Conservation (phyloP, 2,888 invertebrate species). For the Meandrusa payeni region DNA sequence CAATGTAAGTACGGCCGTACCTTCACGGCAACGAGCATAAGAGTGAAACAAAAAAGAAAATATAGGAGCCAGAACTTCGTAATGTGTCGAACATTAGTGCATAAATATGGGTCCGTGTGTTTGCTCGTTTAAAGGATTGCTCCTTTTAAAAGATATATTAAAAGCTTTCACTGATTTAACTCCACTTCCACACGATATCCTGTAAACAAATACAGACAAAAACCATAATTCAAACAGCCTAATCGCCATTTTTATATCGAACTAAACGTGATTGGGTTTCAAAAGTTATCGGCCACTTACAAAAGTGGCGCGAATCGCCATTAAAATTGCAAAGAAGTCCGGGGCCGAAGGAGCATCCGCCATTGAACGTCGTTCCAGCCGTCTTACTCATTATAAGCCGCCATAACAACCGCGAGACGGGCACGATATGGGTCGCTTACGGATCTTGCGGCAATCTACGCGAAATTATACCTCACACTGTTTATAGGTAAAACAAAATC, state of each 20-base stretch:
- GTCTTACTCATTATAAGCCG: constrained; percentile 2
- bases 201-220: constrained; percentile 6
- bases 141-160: no score
- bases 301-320: constrained; percentile 31
- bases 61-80: no score
- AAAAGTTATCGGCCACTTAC: constrained; percentile 32
- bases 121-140: no score
- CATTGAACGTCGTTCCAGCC: constrained; percentile 12
- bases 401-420: constrained; percentile 11
- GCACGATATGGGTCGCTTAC: constrained; percentile 23
- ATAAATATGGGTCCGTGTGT: no score
- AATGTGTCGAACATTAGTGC: no score
- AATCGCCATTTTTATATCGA: constrained; percentile 19
- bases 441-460: not conserved
- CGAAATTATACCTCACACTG: constrained; percentile 15
- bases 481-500: constrained; percentile 9
- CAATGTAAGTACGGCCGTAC: no score
- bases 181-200: constrained; percentile 10
- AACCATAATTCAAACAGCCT: constrained; percentile 15
- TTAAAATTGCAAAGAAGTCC: constrained; percentile 32
- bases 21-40: no score
- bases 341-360: constrained; percentile 33
- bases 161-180: constrained; percentile 12
- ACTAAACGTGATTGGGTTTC: constrained; percentile 23
- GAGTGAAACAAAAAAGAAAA: no score